phyloP scores from a whole-genome alignment of 2,888 invertebrate genomes.

The Apomyelois bistriatella region DNA sequence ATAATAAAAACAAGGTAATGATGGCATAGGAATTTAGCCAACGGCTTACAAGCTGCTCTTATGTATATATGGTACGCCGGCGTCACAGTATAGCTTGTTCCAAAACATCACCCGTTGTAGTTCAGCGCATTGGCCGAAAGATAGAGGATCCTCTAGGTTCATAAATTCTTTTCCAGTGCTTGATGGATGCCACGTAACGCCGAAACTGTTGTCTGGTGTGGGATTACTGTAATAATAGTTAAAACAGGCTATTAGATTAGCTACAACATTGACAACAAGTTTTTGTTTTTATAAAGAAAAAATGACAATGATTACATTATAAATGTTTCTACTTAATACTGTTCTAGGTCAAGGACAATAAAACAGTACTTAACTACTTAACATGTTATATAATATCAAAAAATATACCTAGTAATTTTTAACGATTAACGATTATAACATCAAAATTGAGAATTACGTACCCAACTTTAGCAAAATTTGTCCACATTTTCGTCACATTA shows the following conservation, averaged over 20 bases:
- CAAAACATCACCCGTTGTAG: conserved; percentile 48
- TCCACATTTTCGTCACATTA: conserved; percentile 54
- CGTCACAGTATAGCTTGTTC: conserved; percentile 46
- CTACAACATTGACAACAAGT: no score
- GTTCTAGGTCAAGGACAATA: no score
- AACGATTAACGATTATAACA: no score
- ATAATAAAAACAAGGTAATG: no score
- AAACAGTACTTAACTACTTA: no score
- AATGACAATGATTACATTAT: no score
- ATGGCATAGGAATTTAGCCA: no score
- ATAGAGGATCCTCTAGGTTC: conserved; percentile 38
- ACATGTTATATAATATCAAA: no score
- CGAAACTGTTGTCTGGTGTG: conserved; percentile 34
- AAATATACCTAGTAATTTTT: no score
- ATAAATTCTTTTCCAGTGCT: conserved; percentile 36
- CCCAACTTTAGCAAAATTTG: conserved; percentile 62
- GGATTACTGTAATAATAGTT: conserved; percentile 18
- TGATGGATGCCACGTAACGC: conserved; percentile 46
- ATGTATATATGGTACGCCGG: conserved; percentile 30
- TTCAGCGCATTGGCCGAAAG: conserved; percentile 40
- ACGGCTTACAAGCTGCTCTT: neutral
- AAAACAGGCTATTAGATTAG: neutral
- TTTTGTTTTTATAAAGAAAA: no score
- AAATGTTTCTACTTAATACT: no score
- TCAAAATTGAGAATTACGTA: conserved; percentile 25